These are phyloP conservation scores for Bubo bubo DNA, from an alignment of 2,113 vertebrate species.

Conservation along the genomic window DNA sequence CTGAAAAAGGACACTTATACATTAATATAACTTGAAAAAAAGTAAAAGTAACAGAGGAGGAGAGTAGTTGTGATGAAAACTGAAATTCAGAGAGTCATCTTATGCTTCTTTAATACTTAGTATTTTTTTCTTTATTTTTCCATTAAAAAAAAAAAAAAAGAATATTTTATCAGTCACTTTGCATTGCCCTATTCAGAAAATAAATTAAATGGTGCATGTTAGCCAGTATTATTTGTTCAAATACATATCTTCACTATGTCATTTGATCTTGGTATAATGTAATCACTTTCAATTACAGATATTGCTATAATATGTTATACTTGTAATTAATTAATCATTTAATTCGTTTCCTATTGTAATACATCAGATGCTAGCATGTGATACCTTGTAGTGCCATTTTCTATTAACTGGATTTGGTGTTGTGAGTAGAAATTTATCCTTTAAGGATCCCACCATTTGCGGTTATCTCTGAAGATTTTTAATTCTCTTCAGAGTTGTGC, in stretches of 20 bases:
- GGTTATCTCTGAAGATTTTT: background rate
- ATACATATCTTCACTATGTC: background rate
- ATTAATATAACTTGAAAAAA: background rate
- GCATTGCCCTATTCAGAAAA: background rate
- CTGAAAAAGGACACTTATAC: background rate
- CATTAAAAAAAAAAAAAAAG: background rate
- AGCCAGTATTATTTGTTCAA: background rate
- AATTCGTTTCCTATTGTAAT: constrained; percentile 22
- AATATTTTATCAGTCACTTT: background rate
- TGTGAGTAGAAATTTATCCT: background rate
- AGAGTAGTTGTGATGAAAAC: background rate
- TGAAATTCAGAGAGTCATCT: background rate
- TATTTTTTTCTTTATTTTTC: background rate
- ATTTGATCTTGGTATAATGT: background rate
- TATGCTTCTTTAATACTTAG: background rate
- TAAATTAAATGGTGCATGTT: background rate
- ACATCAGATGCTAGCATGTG: background rate
- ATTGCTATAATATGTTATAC: background rate
- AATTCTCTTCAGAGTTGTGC: background rate
- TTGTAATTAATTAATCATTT: constrained; percentile 42
- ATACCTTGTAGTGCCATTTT: background rate
- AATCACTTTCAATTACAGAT: constrained; percentile 23
- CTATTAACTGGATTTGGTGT: background rate
- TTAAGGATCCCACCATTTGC: background rate
- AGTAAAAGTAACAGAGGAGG: background rate